Percentiles rank a stretch among this genome's conserved stretches.
Conservation (phyloP, 2,888 invertebrate genomes). For the Amphipyra tragopoginis region DNA sequence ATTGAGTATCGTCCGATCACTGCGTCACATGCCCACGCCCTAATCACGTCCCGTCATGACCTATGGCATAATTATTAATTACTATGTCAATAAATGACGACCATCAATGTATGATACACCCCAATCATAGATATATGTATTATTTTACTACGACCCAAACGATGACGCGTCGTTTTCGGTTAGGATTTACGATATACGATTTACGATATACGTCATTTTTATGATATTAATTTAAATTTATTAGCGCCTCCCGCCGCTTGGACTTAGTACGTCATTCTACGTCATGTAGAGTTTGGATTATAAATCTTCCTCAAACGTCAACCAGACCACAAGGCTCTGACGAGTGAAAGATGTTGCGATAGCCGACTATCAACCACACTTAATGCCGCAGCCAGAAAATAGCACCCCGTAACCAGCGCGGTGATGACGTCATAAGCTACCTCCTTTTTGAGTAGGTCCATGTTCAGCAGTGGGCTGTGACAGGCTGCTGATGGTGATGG, state of each 20-base stretch:
- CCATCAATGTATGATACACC: background rate
- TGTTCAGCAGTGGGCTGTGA: no score
- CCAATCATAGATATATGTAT: background rate
- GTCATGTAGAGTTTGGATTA: conserved; percentile 24
- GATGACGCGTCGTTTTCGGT: conserved; percentile 5
- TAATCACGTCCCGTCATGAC: conserved; percentile 26
- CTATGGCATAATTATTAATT: conserved; percentile 26
- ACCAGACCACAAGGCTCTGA: background rate
- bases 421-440: no score
- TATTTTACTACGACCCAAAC: background rate
- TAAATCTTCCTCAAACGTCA: conserved; percentile 23
- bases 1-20: conserved; percentile 21
- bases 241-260: background rate
- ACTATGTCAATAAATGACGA: conserved; percentile 7
- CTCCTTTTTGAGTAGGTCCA: no score
- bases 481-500: no score
- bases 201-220: no score
- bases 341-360: background rate
- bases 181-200: no score
- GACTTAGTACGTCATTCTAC: conserved; percentile 8
- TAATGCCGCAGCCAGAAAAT: background rate
- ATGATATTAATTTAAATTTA: no score
- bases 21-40: conserved; percentile 33
- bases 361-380: background rate
- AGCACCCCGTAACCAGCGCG: background rate